phyloP scores from a whole-genome alignment of 2,797 vertebrate genomes.

The Cephalopachus bancanus region DNA sequence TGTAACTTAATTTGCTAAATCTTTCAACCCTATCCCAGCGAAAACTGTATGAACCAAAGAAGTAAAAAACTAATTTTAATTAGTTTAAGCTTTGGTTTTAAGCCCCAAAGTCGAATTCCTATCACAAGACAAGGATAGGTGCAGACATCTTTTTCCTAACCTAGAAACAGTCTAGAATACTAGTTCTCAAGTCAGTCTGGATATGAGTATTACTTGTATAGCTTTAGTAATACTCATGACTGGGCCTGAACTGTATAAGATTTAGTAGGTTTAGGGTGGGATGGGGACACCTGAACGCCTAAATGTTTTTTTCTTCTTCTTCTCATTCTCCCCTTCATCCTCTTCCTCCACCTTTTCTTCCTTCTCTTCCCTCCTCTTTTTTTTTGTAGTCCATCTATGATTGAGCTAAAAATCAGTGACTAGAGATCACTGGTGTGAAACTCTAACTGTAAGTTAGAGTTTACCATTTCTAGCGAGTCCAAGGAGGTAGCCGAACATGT shows the following conservation, averaged over 20 bases:
- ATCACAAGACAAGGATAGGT: background rate
- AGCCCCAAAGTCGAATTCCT: background rate
- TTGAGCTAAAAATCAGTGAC: background rate
- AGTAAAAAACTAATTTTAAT: background rate
- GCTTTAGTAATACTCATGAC: background rate
- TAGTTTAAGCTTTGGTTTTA: background rate
- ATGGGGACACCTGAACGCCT: background rate
- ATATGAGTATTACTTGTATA: background rate
- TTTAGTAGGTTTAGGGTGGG: background rate
- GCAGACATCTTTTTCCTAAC: background rate
- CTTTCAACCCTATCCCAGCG: background rate
- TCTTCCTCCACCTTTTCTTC: background rate
- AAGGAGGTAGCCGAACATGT: background rate
- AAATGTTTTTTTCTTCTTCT: background rate
- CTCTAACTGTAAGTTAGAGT: background rate
- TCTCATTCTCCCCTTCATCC: rapidly evolving
- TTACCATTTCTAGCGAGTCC: background rate
- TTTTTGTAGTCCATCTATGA: background rate
- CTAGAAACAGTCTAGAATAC: background rate
- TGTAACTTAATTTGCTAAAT: background rate
- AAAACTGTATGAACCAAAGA: background rate
- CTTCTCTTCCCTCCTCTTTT: background rate
- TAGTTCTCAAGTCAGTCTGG: background rate
- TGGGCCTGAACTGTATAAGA: background rate
- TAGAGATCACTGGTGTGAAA: background rate